Percentiles rank a stretch among this genome's conserved stretches.
Evolutionary conservation across 1,140 invertebrate genomes (phyloP).

Genomic region (Acromyrmex echinatior): DNA sequence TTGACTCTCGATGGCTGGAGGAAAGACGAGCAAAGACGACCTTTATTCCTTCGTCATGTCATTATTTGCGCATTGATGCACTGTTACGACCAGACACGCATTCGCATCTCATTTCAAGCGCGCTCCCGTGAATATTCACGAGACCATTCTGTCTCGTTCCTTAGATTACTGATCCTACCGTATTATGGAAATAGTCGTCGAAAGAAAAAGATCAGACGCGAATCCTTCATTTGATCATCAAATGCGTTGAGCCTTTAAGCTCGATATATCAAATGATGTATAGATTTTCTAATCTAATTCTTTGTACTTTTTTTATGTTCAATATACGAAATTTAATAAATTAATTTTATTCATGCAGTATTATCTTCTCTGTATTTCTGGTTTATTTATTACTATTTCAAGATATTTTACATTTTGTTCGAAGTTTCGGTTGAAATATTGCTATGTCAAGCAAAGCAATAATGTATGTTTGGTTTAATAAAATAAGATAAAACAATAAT

Average conservation of each 20-base stretch:
- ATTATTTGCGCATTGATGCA: conserved; percentile 85
- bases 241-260: background rate
- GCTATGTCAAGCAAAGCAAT: background rate
- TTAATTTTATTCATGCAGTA: conserved; percentile 1
- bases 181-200: conserved; percentile 70
- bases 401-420: background rate
- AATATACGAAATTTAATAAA: background rate
- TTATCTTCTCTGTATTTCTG: background rate
- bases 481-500: conserved; percentile 2
- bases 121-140: conserved; percentile 81
- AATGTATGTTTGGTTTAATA: background rate
- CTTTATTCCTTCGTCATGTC: conserved; percentile 82
- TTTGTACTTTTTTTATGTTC: background rate
- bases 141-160: conserved; percentile 75
- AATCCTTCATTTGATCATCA: conserved; percentile 8
- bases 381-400: background rate
- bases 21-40: conserved; percentile 78
- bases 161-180: conserved; percentile 70
- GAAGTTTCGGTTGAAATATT: background rate
- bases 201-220: conserved; percentile 55
- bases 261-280: background rate
- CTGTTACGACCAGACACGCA: conserved; percentile 80
- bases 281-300: background rate
- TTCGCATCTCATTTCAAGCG: conserved; percentile 54
- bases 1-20: conserved; percentile 62